Percentiles rank a stretch among this genome's conserved stretches.
These are phyloP conservation scores for Periophthalmodon schlosseri DNA, from an alignment of 2,113 vertebrate genomes.

Conservation along the genomic window DNA sequence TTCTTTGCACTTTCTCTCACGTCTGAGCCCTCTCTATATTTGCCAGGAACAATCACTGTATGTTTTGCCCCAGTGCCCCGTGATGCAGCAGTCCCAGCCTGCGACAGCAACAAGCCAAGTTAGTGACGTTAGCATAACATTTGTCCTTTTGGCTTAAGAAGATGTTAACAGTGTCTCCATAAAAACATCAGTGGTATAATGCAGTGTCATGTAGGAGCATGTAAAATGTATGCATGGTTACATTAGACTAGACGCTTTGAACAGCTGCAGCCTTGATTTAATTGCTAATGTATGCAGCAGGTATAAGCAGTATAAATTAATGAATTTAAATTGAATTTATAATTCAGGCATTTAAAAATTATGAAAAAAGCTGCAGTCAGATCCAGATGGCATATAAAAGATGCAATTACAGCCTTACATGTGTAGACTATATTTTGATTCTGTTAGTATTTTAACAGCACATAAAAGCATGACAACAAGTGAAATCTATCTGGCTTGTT, in stretches of 20 bases:
- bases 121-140: conserved; percentile 54
- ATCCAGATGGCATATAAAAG: conserved; percentile 18
- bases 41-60: conserved; percentile 77
- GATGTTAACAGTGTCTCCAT: conserved; percentile 24
- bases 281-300: neutral
- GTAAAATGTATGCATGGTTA: conserved; percentile 5
- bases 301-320: neutral
- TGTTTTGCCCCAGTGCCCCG: conserved; percentile 75
- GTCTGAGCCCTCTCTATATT: conserved; percentile 61
- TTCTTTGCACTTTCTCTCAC: conserved; percentile 17
- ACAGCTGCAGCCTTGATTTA: conserved; percentile 6
- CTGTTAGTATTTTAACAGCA: conserved; percentile 32
- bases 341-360: conserved; percentile 9
- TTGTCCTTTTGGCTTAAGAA: conserved; percentile 36
- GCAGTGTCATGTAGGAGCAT: conserved; percentile 16
- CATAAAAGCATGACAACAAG: neutral
- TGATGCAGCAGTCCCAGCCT: conserved; percentile 73
- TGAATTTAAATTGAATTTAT: conserved; percentile 14
- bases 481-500: conserved; percentile 18
- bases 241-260: neutral
- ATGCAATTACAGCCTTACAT: conserved; percentile 18
- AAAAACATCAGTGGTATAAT: conserved; percentile 15
- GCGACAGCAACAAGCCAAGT: conserved; percentile 40
- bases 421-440: conserved; percentile 24
- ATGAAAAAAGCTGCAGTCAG: conserved; percentile 20